Evolutionary conservation across 2,797 vertebrate genomes (phyloP), one percentile per base, ranked within the genome.

Genomic region (Pseudomugil gertrudae): DNA sequence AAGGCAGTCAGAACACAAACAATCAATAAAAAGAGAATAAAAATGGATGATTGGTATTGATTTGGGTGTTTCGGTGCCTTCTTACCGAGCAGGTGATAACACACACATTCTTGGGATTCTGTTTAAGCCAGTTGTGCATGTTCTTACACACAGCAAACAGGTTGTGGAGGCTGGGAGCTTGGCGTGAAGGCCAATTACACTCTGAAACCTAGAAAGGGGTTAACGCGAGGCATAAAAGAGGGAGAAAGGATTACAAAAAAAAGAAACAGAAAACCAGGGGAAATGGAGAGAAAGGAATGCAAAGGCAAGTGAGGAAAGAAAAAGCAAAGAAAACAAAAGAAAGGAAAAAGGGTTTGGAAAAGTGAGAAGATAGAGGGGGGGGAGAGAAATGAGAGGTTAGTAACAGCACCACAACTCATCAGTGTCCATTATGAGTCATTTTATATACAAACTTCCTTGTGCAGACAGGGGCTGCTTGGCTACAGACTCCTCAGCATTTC

Each of bases 31-130:
- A 50, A 58, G 23, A 0, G 19, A 57, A 51, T 6, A 9, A 17
- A 40, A 47, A 38, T 54, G 8, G 8, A 7, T 6, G 29, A 57
- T 56, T 11, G 33, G 65, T 55, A 1, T 50, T 14, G 15, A 58
- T 19, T 1, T 35, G n/a, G 21, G 3, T 10, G 3, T 35, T 14
- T 27, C 32, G 30, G 50, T 5, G 8, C 75, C 33, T 78, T 71
- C 97, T 95, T 94, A 99, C 98, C 96, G 98, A 97, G 92, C 98
- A 99, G 85, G 98, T 98, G 87, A 99, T 96, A 87, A 99, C 98
- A 81, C 98, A 99, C 75, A 99, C 95, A 10, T 99, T 99, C 93
- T 97, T 99, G 87, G 98, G 98, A 84, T 98, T 99, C 92, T 99
- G 98, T 66, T 96, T 96, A 67, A 99, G 95, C 98, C 97, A 99